phyloP scores from a whole-genome alignment of 2,797 vertebrate species.

The Salmo trutta region DNA sequence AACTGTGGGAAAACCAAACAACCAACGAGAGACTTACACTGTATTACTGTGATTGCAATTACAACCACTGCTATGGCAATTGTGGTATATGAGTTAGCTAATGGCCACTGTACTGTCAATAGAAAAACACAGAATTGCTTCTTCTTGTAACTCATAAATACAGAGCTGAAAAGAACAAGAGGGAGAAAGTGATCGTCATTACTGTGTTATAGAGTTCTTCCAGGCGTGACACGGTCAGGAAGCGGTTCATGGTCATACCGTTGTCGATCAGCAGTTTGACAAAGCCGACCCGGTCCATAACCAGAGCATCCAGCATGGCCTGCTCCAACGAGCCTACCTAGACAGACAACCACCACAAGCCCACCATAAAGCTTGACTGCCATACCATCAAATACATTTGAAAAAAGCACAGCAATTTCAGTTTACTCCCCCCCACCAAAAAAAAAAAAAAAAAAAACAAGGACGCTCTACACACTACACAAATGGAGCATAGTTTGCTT shows the following conservation, averaged over 20 bases:
- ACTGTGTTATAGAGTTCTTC: slow-evolving; percentile 96
- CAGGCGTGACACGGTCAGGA: slow-evolving; percentile 87
- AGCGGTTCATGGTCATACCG: slow-evolving; percentile 90
- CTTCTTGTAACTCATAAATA: not conserved
- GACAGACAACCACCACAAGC: not conserved
- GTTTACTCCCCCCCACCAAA: not conserved
- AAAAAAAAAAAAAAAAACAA: not conserved
- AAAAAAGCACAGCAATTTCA: not conserved
- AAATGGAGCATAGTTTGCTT: too few relatives aligned
- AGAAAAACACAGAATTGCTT: not conserved
- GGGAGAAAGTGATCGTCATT: slow-evolving; percentile 23
- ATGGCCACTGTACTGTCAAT: not conserved
- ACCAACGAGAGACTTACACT: slow-evolving; percentile 25
- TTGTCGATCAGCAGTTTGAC: slow-evolving; percentile 95
- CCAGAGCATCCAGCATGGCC: slow-evolving; percentile 90
- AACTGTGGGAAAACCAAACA: slow-evolving; percentile 37
- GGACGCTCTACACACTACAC: too few relatives aligned
- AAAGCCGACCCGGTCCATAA: slow-evolving; percentile 96
- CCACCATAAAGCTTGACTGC: too few relatives aligned
- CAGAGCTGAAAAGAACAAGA: slow-evolving; percentile 11
- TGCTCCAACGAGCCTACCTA: slow-evolving; percentile 90
- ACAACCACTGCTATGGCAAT: not conserved
- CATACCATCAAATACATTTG: too few relatives aligned
- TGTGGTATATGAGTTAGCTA: not conserved
- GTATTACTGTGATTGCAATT: slow-evolving; percentile 27